Conservation (phyloP, 2,888 invertebrate species). For the Chrysolina haemoptera region DNA sequence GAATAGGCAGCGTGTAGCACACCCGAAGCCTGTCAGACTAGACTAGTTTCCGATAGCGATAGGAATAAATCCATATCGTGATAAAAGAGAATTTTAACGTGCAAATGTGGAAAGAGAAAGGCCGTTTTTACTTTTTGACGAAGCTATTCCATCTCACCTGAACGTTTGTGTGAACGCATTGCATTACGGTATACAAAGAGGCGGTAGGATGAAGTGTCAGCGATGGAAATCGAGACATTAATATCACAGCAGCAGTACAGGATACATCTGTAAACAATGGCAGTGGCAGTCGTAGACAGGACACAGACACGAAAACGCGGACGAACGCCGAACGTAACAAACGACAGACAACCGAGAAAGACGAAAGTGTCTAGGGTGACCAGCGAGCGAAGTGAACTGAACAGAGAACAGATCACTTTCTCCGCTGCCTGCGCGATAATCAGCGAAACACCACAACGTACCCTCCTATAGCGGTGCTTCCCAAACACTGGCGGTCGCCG, state of each 20-base stretch:
- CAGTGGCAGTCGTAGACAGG: constrained; percentile 43
- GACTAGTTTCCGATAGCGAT: constrained; percentile 20
- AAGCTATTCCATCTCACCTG: constrained; percentile 48
- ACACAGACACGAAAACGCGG: constrained; percentile 45
- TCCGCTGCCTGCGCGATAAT: constrained; percentile 45
- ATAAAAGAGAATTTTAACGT: constrained; percentile 27
- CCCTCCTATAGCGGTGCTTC: constrained; percentile 57
- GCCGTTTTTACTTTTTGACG: constrained; percentile 36
- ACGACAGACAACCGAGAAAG: constrained; percentile 43
- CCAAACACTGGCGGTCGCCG: constrained; percentile 57
- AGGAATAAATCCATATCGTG: constrained; percentile 34
- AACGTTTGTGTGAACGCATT: constrained; percentile 42
- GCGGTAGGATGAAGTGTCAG: constrained; percentile 26
- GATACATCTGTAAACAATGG: constrained; percentile 50
- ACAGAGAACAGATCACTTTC: constrained; percentile 52
- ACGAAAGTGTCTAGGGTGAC: constrained; percentile 50
- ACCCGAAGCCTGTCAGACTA: constrained; percentile 17
- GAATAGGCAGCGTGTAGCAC: constrained; percentile 9
- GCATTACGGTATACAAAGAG: constrained; percentile 38
- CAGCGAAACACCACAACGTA: constrained; percentile 54
- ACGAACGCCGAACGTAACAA: constrained; percentile 36
- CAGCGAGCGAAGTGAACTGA: constrained; percentile 46
- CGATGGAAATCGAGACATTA: constrained; percentile 40
- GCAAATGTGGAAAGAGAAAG: constrained; percentile 50
- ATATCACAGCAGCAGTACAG: constrained; percentile 44